A percentile compares a stretch with the other conserved stretches of the same genome.
These are phyloP conservation scores for Prionailurus bengalensis DNA, from an alignment of 2,113 vertebrate species.

Conservation along the genomic window DNA sequence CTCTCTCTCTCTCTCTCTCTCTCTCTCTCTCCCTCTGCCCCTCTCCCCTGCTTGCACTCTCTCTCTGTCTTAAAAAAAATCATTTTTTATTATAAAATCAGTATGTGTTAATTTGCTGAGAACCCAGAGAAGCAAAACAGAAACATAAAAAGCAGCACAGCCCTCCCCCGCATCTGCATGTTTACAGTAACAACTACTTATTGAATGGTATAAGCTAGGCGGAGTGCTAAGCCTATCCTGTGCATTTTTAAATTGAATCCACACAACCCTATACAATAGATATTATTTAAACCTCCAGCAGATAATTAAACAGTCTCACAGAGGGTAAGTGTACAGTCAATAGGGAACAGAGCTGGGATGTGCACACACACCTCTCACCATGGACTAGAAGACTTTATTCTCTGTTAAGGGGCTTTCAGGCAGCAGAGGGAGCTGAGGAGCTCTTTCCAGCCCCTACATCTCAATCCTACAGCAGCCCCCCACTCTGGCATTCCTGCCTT, in stretches of 20 bases:
- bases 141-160: not conserved
- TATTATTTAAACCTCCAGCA: not conserved
- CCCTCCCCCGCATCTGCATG: not conserved
- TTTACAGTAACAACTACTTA: not conserved
- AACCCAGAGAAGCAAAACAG: conserved; percentile 25
- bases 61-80: not conserved
- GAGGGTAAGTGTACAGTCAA: not conserved
- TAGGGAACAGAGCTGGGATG: not conserved
- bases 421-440: not conserved
- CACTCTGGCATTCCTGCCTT: not conserved
- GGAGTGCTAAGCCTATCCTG: not conserved
- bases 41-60: no score
- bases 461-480: not conserved
- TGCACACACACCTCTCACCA: not conserved
- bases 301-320: not conserved
- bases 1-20: no score
- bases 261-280: not conserved
- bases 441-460: not conserved
- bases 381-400: not conserved
- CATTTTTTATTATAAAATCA: not conserved
- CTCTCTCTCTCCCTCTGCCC: no score
- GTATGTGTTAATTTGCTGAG: conserved; percentile 39
- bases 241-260: conserved; percentile 5
- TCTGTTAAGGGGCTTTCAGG: not conserved
- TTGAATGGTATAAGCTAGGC: not conserved